phyloP scores from a whole-genome alignment of 2,888 invertebrate genomes.

The Labia minor region DNA sequence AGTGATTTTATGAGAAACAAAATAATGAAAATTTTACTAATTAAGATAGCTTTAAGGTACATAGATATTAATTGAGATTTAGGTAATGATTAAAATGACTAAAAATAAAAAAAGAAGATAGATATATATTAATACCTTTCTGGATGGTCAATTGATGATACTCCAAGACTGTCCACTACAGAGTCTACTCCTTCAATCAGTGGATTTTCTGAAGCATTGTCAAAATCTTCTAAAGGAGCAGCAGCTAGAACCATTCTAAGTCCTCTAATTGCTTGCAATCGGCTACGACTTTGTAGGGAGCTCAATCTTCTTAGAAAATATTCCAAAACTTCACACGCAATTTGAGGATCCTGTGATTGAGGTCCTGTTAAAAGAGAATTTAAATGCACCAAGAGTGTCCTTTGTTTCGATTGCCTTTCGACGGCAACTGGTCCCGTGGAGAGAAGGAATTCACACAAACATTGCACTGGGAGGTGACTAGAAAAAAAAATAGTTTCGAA shows the following conservation, averaged over 20 bases:
- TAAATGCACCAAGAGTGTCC: slow-evolving; percentile 58
- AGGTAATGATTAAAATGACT: no score
- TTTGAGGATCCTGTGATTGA: slow-evolving; percentile 32
- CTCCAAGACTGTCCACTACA: neutral
- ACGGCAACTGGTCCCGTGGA: slow-evolving; percentile 51
- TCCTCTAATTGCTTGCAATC: slow-evolving; percentile 56
- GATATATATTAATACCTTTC: no score
- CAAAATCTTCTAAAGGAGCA: neutral
- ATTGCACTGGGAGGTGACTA: slow-evolving; percentile 90
- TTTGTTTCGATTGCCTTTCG: slow-evolving; percentile 60
- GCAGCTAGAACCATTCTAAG: slow-evolving; percentile 22
- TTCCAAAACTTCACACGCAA: slow-evolving; percentile 72
- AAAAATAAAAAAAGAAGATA: no score
- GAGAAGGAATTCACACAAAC: slow-evolving; percentile 88
- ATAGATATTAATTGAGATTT: no score
- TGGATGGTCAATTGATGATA: neutral
- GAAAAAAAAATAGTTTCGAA: slow-evolving; percentile 30
- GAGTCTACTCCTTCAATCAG: neutral
- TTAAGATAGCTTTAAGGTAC: no score
- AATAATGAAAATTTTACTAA: no score
- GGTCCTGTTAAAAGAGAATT: slow-evolving; percentile 46
- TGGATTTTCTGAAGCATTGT: neutral
- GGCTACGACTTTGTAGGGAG: slow-evolving; percentile 64
- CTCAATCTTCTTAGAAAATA: slow-evolving; percentile 79
- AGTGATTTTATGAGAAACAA: no score